Evolutionary conservation across 92 coral and sea anemone species (phyloP).

Genomic region (Desmophyllum pertusum): DNA sequence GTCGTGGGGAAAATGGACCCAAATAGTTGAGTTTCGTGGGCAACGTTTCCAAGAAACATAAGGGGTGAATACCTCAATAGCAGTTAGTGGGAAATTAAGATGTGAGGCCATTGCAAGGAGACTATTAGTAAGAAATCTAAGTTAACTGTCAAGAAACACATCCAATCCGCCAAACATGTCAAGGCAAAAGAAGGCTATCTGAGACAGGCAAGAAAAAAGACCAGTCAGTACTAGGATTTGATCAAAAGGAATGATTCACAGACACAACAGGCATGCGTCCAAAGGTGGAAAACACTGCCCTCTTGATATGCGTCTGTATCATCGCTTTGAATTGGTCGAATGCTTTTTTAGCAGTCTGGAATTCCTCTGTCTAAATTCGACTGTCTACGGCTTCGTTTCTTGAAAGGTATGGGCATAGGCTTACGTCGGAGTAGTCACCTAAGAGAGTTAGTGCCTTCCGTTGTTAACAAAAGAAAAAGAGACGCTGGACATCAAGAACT

Average conservation of each 20-base stretch:
- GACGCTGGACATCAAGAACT: no score
- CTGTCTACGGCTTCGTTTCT: conserved; percentile 64
- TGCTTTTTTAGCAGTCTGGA: conserved; percentile 52
- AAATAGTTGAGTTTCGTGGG: conserved; percentile 44
- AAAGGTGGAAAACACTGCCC: conserved; percentile 68
- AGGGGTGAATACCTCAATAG: conserved; percentile 44
- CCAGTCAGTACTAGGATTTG: conserved; percentile 51
- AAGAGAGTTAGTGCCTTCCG: no score
- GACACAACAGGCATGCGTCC: conserved; percentile 40
- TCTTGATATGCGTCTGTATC: conserved; percentile 65
- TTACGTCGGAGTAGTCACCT: no score
- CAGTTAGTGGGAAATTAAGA: no score
- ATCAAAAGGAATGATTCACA: conserved; percentile 35
- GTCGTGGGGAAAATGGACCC: conserved; percentile 50
- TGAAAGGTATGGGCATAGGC: no score
- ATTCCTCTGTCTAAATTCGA: conserved; percentile 59
- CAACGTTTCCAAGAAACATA: conserved; percentile 44
- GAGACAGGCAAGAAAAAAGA: conserved; percentile 56
- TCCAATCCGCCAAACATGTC: no score
- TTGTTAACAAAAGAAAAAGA: no score
- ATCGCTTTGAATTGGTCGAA: conserved; percentile 66
- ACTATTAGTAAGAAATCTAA: conserved; percentile 48
- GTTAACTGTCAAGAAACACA: no score
- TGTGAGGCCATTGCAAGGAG: conserved; percentile 49
- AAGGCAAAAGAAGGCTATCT: conserved; percentile 42